phyloP scores from a whole-genome alignment of 2,888 invertebrate species.

The Arenicola marina region DNA sequence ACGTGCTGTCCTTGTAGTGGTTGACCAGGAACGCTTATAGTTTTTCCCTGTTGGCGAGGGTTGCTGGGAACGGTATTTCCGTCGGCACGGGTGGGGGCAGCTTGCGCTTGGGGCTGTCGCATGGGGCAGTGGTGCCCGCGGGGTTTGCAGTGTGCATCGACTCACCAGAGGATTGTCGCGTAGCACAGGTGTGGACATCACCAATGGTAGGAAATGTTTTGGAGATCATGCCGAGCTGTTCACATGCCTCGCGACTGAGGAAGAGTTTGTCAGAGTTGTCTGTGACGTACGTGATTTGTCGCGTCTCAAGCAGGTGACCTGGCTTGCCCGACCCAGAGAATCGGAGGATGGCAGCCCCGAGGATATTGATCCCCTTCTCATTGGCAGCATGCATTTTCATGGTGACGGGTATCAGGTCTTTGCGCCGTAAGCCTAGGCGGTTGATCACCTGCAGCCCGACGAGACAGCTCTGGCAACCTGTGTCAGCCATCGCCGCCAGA shows the following conservation, averaged over 20 bases:
- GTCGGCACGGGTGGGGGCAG: slow-evolving; percentile 20
- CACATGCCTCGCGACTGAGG: slow-evolving; percentile 39
- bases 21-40: slow-evolving; percentile 18
- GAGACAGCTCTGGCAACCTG: slow-evolving; percentile 37
- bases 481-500: too few species aligned
- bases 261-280: slow-evolving; percentile 37
- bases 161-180: neutral
- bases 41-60: slow-evolving; percentile 10
- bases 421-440: slow-evolving; percentile 31
- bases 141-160: neutral
- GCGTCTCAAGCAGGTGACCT: slow-evolving; percentile 28
- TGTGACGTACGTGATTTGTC: slow-evolving; percentile 41
- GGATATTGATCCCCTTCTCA: slow-evolving; percentile 36
- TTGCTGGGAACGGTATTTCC: slow-evolving; percentile 20
- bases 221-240: slow-evolving; percentile 34
- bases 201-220: slow-evolving; percentile 31
- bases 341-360: slow-evolving; percentile 38
- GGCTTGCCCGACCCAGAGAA: slow-evolving; percentile 26
- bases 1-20: slow-evolving; percentile 22
- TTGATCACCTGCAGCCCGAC: slow-evolving; percentile 33
- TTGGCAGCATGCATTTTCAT: slow-evolving; percentile 42
- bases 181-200: too few species aligned
- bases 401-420: slow-evolving; percentile 41
- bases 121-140: neutral
- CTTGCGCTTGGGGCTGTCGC: slow-evolving; percentile 1